Evolutionary conservation across 2,797 vertebrate species (phyloP).

Genomic region (Saxicola maurus): DNA sequence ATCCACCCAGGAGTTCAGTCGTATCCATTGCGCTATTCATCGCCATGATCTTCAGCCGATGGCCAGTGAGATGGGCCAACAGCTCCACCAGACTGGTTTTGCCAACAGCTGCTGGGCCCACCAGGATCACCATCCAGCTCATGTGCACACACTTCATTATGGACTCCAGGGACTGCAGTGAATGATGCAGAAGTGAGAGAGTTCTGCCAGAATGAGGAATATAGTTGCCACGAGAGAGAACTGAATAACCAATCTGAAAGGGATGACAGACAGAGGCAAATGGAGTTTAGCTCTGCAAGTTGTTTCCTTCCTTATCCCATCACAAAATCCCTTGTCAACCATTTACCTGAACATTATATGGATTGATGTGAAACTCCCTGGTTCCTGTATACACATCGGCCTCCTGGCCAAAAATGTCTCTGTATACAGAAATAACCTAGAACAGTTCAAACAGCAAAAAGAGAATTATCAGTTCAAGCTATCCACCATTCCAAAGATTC

Average conservation of each 20-base stretch:
- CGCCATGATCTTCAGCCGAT: constrained; percentile 87
- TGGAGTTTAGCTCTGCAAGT: background rate
- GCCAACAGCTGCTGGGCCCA: constrained; percentile 88
- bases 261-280: background rate
- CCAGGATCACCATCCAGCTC: constrained; percentile 95
- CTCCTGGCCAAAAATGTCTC: constrained; percentile 82
- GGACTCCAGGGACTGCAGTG: constrained; percentile 85
- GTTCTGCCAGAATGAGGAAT: constrained; percentile 70
- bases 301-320: background rate
- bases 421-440: constrained; percentile 86
- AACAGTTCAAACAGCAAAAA: background rate
- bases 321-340: background rate
- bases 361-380: constrained; percentile 88
- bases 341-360: constrained; percentile 89
- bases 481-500: background rate
- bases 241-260: constrained; percentile 87
- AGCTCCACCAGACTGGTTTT: constrained; percentile 92
- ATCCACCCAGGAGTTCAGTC: constrained; percentile 93
- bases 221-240: constrained; percentile 84
- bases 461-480: background rate
- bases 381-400: constrained; percentile 82
- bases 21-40: constrained; percentile 98
- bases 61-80: constrained; percentile 87
- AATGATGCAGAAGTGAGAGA: constrained; percentile 87
- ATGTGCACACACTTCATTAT: constrained; percentile 96